Evolutionary conservation across 2,888 invertebrate species (phyloP), one percentile per base, ranked within the genome.

Genomic region (Agonopterix alstromeriana): DNA sequence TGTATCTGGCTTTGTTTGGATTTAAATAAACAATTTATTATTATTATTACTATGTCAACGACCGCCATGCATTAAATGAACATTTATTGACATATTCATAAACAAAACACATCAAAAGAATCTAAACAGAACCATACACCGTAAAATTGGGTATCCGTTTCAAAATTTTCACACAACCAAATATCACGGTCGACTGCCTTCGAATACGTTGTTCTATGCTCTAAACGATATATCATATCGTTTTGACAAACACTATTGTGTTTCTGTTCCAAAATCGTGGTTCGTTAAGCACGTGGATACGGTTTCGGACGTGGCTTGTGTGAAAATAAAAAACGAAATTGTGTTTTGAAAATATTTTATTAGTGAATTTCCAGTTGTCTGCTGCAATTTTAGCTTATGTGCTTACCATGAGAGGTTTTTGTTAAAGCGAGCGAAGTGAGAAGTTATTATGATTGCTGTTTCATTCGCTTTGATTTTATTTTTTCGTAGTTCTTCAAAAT

Each of bases 221-320:
- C 60, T 63, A 65, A 60, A 64, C 75, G 56, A 77, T 79, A 77
- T 76, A 78, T 80, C 77, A 78, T 67, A 61, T 63, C 60, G 74
- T 77, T 79, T 73, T 80, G 77, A 78, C 78, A 75, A 74, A 76
- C 75, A 75, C 70, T 70, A 75, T 70, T 76, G 70, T 75, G 73
- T 73, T 75, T 72, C 70, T 72, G 72, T 67, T 60, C 56, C 46
- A 55, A 60, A 49, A 53, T 53, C 55, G 63, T 52, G 69, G 72
- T 70, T 72, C 65, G 70, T 66, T 65, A 60, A 63, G 57, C 57
- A 48, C 54, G 55, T 27, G 44, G 43, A 47, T 47, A 45, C 44
- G 47, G 42, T 40, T 47, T 43, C 9, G 43, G 38, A 42, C 35
- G 27, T 12, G 7, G 11, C 27, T 44, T n/a, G 27, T 36, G 44